Evolutionary conservation across 92 coral and sea anemone genomes (phyloP), one percentile per base, ranked within the genome.

Genomic region (Epizoanthus scotinus): DNA sequence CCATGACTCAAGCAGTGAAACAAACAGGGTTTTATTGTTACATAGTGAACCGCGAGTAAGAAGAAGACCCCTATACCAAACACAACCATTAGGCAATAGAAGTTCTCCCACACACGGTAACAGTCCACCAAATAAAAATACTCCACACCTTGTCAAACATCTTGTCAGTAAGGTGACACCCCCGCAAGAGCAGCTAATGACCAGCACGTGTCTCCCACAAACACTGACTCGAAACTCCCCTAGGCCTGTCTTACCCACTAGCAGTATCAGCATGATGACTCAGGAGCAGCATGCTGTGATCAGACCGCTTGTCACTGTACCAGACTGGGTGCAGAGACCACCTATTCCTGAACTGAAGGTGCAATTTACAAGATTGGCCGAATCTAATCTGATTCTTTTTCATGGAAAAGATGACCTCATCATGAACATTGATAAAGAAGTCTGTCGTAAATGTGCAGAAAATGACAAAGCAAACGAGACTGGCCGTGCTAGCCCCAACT

Each of bases 261-360:
- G 24, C 15, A 34, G 19, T 8, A 3, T 47, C 6, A 29, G 50
- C 18, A 15, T 19, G n/a, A 2, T 29, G 13, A 3, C 56, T 12
- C 47, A 34, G 19, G 50, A 75, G n/a, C 81, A 59, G n/a, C 21
- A 36, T 12, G 21, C 13, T 34, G 18, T 38, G 56, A 38, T 29
- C 13, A 59, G 81, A 10, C n/a, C 68, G 22, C 58, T 55, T 34
- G 36, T 75, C 15, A 75, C 22, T 20, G 72, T 86, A 47, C 83
- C 93, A 28, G 87, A 73, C 29, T 89, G 93, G 93, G 71, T 89
- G 28, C 47, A 61, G 31, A 71, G 63, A n/a, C 87, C 92, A 6
- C 90, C 93, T 1, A 56, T 86, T 34, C 28, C 67, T 22, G 77
- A 71, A 61, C 47, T 89, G 58, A 57, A 79, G 22, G 93, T 89